Evolutionary conservation across 2,888 invertebrate species (phyloP), one percentile per base, ranked within the genome.

Genomic region (Crioceris asparagi): DNA sequence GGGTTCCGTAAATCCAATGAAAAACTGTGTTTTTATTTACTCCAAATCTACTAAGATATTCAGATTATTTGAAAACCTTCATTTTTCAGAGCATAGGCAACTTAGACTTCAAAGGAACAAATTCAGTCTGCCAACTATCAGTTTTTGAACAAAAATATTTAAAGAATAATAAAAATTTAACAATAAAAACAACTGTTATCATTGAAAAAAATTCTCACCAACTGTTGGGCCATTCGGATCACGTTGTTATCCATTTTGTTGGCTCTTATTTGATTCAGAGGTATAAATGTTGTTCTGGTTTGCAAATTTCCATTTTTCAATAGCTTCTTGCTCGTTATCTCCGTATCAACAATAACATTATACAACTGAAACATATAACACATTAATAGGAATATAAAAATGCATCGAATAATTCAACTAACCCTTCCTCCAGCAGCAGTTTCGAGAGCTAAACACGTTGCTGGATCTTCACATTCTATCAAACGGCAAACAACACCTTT

Each of bases 291-390:
- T 36, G 82, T 81, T 39, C 93, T 74, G 12, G 74, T 67, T 59
- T 79, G 79, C 40, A 97, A 68, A 48, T 83, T 74, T 1, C 93
- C 93, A 41, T 73, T 72, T 64, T 90, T 76, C 38, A 98, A 70
- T 44, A 98, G 69, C 58, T 80, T 74, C 62, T 90, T 91, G 53
- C 85, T 83, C 0, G 88, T 86, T 35, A 70, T 68, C 56, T 92
- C 91, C 29, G 79, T 82, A 57, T 93, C 88, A 21, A 92, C 88
- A 32, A 96, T 81, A 40, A 94, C 82, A 67, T 92, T 87, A 66
- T 82, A 90, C 17, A 96, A 62, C 88, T 93, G 60, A 29, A 67
- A 63, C 36, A 38, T 34, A 18, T 40, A 37, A 34, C 14, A 15
- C 15, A 27, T n/a, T n/a, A 27, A 14, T 27, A 27, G 21, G 10